Evolutionary conservation across 2,113 vertebrate genomes (phyloP), one percentile per base, ranked within the genome.

Genomic region (Nycticorax nycticorax): DNA sequence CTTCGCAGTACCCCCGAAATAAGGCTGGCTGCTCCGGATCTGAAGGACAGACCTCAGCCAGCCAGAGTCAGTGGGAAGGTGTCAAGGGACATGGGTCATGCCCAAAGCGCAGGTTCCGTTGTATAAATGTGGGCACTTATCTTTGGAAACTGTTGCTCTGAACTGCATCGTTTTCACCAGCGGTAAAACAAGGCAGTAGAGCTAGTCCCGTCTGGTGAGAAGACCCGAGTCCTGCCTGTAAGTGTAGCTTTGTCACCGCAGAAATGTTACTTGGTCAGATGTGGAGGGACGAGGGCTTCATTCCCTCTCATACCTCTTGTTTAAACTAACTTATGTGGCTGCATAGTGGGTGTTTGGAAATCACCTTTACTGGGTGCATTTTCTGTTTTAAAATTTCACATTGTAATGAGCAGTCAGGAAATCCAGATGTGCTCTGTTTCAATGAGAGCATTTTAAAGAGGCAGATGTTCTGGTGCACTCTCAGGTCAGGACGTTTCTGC

Each of bases 351-450:
- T 48, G 39, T 90, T 79, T 77, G 68, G 60, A 83, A 88, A 50
- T 62, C 53, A 57, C 30, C 47, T 93, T 77, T 50, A 71, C 20
- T 66, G 47, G 50, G 67, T 20, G 53, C 63, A 67, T 80, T 88
- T 79, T 73, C 62, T 91, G 21, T 15, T 82, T 90, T 63, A 75
- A 87, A 93, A 92, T 87, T 91, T 94, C 84, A 48, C 27, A 18
- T 92, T 92, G 83, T 87, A 92, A 89, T 14, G 43, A 95, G 87
- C 86, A 95, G 68, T 91, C 67, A 80, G 91, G 81, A 95, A 95
- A 96, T 88, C 96, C 97, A 98, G 92, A 96, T 85, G 81, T 96
- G 87, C 78, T 43, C 28, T 76, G 32, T 93, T 95, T 93, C 72
- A 85, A 56, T 60, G 63, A 93, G 92, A 78, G 73, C 48, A 76